Base-by-base conservation (phyloP, 2,888 invertebrate genomes). In the Sphaerophoria rueppellii region DNA sequence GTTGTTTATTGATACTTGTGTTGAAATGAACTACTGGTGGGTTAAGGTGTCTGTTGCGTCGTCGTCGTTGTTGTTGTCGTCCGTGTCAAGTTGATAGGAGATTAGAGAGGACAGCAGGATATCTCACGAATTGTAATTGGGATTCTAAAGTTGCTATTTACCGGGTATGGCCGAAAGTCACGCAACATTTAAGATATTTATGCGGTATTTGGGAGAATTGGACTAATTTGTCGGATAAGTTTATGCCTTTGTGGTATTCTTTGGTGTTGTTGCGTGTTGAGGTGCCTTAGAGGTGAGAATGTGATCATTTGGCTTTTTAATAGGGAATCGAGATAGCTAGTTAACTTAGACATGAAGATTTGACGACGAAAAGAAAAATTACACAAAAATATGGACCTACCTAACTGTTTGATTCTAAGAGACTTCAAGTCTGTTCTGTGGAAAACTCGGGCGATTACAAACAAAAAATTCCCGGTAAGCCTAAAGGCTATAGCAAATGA, bases 1-100 rank as follows among this genome's bases (percentile, higher is more conserved):
- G 24, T 55, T 72, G 72, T 76, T 81, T 81, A 76, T 76, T 57
- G 81, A 67, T 65, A 48, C 24, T 24, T 24, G 24, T 24, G 24
- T 75, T 34, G 50, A 70, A 74, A 63, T 67, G 48, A 61, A 70
- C 73, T 63, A 73, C 73, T 61, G 63, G 24, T 24, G 24, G 24
- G 24, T 24, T 24, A 24, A 24, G 24, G 24, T 24, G 24, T 24
- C 24, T 24, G 24, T 24, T 24, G 24, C 24, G 24, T 24, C 24
- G 24, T 24, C 24, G 24, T 24, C 24, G 24, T 24, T 24, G 24
- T 24, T 24, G 24, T 24, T 24, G 24, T 24, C 34, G n/a, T 14
- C 5, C 11, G 52, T 67, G 54, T 54, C 67, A 67, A 32, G n/a
- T 32, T 40, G 40, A 43, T 40, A 32, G 54, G 52, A 67, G 67